Evolutionary conservation across 2,888 invertebrate species (phyloP).

Genomic region (Aplocera efformata): DNA sequence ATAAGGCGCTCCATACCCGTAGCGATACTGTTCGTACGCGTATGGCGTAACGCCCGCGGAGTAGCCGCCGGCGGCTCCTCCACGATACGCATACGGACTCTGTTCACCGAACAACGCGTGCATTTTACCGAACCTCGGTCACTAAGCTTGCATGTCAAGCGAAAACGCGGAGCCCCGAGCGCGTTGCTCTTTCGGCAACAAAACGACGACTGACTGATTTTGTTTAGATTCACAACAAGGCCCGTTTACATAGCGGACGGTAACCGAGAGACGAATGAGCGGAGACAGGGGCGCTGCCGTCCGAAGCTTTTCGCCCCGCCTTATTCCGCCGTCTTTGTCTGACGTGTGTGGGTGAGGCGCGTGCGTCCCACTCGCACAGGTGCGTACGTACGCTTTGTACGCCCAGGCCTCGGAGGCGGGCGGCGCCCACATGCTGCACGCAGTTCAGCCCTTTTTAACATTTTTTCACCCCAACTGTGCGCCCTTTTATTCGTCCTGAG

Average conservation of each 20-base stretch:
- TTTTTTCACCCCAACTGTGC: conserved; percentile 48
- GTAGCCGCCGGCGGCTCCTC: conserved; percentile 82
- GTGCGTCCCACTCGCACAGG: conserved; percentile 28
- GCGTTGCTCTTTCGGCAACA: conserved; percentile 71
- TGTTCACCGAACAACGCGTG: conserved; percentile 96
- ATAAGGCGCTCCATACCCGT: conserved; percentile 87
- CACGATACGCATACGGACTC: conserved; percentile 91
- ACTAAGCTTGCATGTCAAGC: conserved; percentile 63
- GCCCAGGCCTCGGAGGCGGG: conserved; percentile 40
- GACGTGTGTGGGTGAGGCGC: conserved; percentile 17
- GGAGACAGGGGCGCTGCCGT: conserved; percentile 60
- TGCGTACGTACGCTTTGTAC: conserved; percentile 28
- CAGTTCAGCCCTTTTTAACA: conserved; percentile 39
- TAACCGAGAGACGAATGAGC: conserved; percentile 76
- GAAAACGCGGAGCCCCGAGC: conserved; percentile 57
- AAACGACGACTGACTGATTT: conserved; percentile 83
- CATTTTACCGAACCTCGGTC: conserved; percentile 80
- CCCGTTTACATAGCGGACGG: conserved; percentile 88
- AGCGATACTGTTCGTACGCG: conserved; percentile 93
- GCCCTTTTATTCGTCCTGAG: conserved; percentile 29
- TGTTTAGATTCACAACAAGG: conserved; percentile 93
- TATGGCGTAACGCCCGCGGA: conserved; percentile 82
- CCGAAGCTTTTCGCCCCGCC: conserved; percentile 46
- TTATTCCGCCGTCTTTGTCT: conserved; percentile 36
- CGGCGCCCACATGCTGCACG: conserved; percentile 38